Base-by-base conservation (phyloP, 2,113 vertebrate species). In the Phalacrocorax aristotelis region DNA sequence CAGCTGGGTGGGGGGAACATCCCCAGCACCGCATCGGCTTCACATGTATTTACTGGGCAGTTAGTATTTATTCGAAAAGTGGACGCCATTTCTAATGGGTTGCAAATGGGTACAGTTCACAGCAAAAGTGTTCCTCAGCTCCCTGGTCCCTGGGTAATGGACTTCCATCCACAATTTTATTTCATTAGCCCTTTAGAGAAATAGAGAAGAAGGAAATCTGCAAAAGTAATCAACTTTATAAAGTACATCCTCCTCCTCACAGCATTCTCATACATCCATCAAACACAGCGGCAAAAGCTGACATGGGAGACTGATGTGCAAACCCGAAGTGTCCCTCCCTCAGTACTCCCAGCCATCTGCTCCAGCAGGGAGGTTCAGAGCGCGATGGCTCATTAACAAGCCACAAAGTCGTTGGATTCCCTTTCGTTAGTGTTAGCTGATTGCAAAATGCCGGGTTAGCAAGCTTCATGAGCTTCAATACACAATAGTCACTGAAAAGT, bases 261-360 rank as follows among this genome's bases (percentile, higher is more conserved):
- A 13, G 9, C 6, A 1, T 30, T n/a, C 55, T 42, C 72, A 21
- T 8, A 3, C 0, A 2, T 8, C 55, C 49, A 17, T 10, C 57
- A n/a, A 18, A 30, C 49, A 7, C 22, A 4, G 23, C 2, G 2
- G 22, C 75, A 62, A 26, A n/a, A 58, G 58, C 48, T 6, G 6
- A 2, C 20, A 3, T 1, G 8, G 40, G 57, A n/a, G n/a, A 7
- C 11, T 0, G 14, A 6, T 13, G 65, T 4, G 30, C 36, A 40
- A 38, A 40, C 15, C 61, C 13, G 0, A 13, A 5, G 11, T 0
- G 12, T 48, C 27, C 10, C 18, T 55, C 40, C 58, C 30, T 19
- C 58, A 3, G 16, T 42, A 25, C 27, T 34, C 65, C 58, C 22
- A 5, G 49, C 42, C 21, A 4, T 18, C 46, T 34, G 34, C 68